A percentile compares a stretch with the other conserved stretches of the same genome.
phyloP scores from a whole-genome alignment of 2,113 vertebrate species.

The Thalassarche chlororhynchos region DNA sequence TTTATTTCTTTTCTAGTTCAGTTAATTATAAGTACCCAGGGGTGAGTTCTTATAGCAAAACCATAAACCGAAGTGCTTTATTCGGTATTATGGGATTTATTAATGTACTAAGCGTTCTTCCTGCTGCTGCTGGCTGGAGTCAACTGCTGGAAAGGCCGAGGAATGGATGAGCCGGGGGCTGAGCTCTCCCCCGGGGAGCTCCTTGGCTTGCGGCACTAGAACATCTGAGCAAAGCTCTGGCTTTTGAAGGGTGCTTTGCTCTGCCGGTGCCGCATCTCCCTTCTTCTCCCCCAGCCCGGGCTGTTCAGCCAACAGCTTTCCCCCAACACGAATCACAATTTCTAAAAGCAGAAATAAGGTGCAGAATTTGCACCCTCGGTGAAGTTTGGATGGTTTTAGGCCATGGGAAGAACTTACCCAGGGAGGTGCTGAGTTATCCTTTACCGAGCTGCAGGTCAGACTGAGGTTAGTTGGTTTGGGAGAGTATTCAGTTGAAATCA shows the following conservation, averaged over 20 bases:
- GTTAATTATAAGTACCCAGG: neutral
- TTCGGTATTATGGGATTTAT: neutral
- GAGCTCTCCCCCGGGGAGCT: neutral
- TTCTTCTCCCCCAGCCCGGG: neutral
- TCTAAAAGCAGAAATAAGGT: neutral
- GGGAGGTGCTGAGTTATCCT: neutral
- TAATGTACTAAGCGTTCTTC: neutral
- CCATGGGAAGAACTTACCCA: neutral
- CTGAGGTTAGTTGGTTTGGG: rapidly evolving
- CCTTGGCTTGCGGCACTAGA: neutral
- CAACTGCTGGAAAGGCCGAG: neutral
- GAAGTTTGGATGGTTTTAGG: neutral
- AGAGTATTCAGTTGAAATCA: neutral
- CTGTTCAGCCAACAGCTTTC: neutral
- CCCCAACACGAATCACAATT: rapidly evolving
- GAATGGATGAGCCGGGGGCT: neutral
- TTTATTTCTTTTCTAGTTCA: neutral
- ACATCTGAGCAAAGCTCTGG: neutral
- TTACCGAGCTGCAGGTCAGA: neutral
- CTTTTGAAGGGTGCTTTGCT: neutral
- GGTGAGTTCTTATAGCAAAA: neutral
- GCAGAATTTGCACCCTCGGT: neutral
- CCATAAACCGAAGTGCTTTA: constrained; percentile 4
- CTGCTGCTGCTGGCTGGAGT: neutral
- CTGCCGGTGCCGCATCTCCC: neutral